phyloP scores from a whole-genome alignment of 2,113 vertebrate species.

The Semicossyphus pulcher region DNA sequence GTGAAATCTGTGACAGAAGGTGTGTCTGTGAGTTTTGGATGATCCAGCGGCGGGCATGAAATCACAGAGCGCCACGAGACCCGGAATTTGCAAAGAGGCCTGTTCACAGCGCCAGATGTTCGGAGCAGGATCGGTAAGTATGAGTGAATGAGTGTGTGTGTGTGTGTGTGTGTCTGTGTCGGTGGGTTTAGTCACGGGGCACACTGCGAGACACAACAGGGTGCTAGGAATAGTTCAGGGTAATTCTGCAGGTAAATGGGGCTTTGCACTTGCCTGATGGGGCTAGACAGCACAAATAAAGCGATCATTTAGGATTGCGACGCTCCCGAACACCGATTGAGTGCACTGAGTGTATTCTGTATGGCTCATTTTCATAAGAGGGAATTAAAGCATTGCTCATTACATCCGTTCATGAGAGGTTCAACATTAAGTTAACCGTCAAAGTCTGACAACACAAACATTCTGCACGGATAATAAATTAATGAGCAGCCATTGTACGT shows the following conservation, averaged over 20 bases:
- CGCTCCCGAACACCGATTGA: conserved; percentile 39
- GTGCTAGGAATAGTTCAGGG: conserved; percentile 41
- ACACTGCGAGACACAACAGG: conserved; percentile 67
- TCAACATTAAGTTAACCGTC: conserved; percentile 42
- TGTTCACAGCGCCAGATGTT: conserved; percentile 75
- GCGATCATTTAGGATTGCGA: conserved; percentile 46
- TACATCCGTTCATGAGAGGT: conserved; percentile 35
- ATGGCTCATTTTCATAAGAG: conserved; percentile 54
- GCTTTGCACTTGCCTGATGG: conserved; percentile 62
- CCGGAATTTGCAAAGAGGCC: conserved; percentile 53
- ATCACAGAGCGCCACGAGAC: conserved; percentile 61
- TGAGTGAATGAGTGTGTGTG: conserved; percentile 17
- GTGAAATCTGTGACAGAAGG: conserved; percentile 59
- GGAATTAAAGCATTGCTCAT: conserved; percentile 57
- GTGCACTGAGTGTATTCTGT: conserved; percentile 38
- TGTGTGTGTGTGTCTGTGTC: conserved; percentile 41
- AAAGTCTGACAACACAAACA: conserved; percentile 38
- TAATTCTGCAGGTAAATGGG: conserved; percentile 74
- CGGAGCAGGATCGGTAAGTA: conserved; percentile 43
- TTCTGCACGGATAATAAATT: conserved; percentile 39
- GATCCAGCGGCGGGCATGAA: conserved; percentile 67
- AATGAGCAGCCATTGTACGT: conserved; percentile 21
- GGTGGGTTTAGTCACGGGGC: conserved; percentile 72
- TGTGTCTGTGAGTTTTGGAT: conserved; percentile 68
- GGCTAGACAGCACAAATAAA: conserved; percentile 62